These are phyloP conservation scores for Temnopleurus reevesii DNA, from an alignment of 53 echinoderm and acorn worm species.

Conservation along the genomic window DNA sequence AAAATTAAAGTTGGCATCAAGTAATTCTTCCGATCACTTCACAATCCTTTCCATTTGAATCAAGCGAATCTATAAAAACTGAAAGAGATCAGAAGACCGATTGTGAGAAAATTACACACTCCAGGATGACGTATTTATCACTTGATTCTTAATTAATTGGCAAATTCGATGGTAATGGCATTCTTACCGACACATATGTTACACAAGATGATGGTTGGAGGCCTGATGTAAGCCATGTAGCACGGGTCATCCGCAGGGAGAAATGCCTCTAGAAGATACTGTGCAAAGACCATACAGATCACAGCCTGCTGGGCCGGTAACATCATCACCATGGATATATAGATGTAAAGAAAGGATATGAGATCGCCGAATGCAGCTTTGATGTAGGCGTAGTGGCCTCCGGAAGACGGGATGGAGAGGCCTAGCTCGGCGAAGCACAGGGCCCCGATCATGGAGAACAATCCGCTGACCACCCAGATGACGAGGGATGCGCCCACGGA, in stretches of 20 bases:
- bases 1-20: no score
- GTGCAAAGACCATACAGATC: constrained; percentile 72
- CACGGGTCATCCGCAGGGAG: constrained; percentile 69
- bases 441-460: constrained; percentile 77
- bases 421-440: constrained; percentile 87
- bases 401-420: constrained; percentile 69
- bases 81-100: no score
- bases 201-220: constrained; percentile 60
- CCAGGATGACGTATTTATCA: no score
- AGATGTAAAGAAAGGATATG: constrained; percentile 74
- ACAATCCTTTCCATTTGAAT: no score
- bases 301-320: constrained; percentile 74
- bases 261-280: constrained; percentile 77
- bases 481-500: constrained; percentile 75
- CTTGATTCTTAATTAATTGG: no score
- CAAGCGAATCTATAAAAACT: no score
- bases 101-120: no score
- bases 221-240: constrained; percentile 39
- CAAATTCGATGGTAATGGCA: no score
- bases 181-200: constrained; percentile 71
- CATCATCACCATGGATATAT: constrained; percentile 71
- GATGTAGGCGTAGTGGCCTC: constrained; percentile 80
- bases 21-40: no score
- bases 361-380: constrained; percentile 75
- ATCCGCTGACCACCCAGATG: constrained; percentile 73